Percentiles rank a stretch among this genome's conserved stretches.
Conservation (phyloP, 2,888 invertebrate genomes). For the Uloborus plumipes region DNA sequence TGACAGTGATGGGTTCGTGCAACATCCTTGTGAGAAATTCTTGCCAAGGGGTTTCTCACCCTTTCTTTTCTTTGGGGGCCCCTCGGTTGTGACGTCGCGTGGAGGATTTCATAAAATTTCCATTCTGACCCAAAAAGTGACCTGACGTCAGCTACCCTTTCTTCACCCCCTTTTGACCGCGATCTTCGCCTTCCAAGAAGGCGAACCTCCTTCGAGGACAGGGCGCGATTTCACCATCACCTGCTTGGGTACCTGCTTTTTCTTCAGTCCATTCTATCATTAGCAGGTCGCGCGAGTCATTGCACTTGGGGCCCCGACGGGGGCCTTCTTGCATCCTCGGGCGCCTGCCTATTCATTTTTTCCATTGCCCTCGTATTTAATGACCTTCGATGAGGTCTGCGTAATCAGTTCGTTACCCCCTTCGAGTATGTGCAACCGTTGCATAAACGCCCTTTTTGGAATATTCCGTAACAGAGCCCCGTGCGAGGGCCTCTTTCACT, state of each 20-base stretch:
- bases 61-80: conserved; percentile 1
- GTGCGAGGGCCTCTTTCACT: conserved; percentile 27
- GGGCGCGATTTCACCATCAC: conserved; percentile 48
- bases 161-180: conserved; percentile 61
- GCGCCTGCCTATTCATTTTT: conserved; percentile 34
- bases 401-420: conserved; percentile 64
- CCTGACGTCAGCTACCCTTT: conserved; percentile 47
- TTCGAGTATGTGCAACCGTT: conserved; percentile 43
- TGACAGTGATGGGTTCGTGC: no score
- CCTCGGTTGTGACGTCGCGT: neutral
- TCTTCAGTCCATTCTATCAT: conserved; percentile 52
- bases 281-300: conserved; percentile 55
- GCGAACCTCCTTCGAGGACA: conserved; percentile 27
- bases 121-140: conserved; percentile 46
- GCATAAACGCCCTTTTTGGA: conserved; percentile 42
- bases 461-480: conserved; percentile 46
- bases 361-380: conserved; percentile 45
- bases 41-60: conserved; percentile 22
- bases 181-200: conserved; percentile 44
- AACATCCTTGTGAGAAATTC: no score
- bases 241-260: conserved; percentile 46
- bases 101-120: conserved; percentile 6
- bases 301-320: conserved; percentile 38
- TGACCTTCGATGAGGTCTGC: conserved; percentile 47
- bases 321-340: conserved; percentile 12